phyloP scores from a whole-genome alignment of 2,888 invertebrate species.

The Synanthedon andrenaeformis region DNA sequence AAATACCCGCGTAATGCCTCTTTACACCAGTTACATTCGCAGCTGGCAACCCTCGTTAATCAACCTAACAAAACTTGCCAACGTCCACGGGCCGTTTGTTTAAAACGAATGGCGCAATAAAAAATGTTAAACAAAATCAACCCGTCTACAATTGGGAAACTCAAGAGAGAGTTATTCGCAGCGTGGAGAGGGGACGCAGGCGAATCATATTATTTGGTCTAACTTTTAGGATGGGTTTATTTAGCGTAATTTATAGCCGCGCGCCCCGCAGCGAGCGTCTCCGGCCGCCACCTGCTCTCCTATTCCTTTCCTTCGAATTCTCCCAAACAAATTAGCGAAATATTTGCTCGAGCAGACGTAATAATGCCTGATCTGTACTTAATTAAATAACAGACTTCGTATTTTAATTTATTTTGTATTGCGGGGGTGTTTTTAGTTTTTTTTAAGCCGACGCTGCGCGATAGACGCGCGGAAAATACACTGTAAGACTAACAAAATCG shows the following conservation, averaged over 20 bases:
- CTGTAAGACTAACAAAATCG: too few species aligned
- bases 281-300: slow-evolving; percentile 25
- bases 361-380: slow-evolving; percentile 1
- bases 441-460: too few species aligned
- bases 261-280: slow-evolving; percentile 8
- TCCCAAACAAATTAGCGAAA: slow-evolving; percentile 21
- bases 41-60: slow-evolving; percentile 18
- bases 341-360: slow-evolving; percentile 7
- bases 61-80: slow-evolving; percentile 12
- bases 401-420: too few species aligned
- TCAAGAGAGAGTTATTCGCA: slow-evolving; percentile 16
- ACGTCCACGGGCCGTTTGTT: slow-evolving; percentile 17
- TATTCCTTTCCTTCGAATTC: slow-evolving; percentile 21
- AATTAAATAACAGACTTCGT: too few species aligned
- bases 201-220: slow-evolving; percentile 25
- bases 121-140: slow-evolving; percentile 25
- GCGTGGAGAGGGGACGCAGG: slow-evolving; percentile 1
- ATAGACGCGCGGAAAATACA: too few species aligned
- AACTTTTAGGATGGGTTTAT: slow-evolving; percentile 22
- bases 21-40: slow-evolving; percentile 7
- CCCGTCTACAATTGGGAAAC: slow-evolving; percentile 28
- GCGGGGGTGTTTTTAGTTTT: too few species aligned
- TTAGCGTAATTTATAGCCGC: slow-evolving; percentile 22
- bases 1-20: slow-evolving; percentile 13
- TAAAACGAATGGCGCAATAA: slow-evolving; percentile 24